phyloP scores from a whole-genome alignment of 2,888 invertebrate genomes.

The Deilephila porcellus region DNA sequence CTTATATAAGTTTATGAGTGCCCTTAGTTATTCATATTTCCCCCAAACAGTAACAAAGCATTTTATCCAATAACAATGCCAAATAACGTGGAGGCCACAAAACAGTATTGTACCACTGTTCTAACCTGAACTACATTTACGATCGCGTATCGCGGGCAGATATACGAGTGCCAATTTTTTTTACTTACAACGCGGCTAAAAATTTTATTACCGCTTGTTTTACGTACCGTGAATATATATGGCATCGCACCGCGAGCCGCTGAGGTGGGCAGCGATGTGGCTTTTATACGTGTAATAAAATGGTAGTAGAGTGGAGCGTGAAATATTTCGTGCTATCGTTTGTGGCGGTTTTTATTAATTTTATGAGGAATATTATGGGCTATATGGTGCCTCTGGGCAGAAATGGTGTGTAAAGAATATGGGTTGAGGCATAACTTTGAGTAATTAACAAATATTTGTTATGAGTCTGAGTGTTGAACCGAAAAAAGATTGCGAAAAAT shows the following conservation, averaged over 20 bases:
- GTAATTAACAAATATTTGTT: too few relatives aligned
- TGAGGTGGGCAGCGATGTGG: background rate
- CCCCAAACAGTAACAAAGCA: too few relatives aligned
- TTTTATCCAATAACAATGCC: too few relatives aligned
- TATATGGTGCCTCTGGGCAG: too few relatives aligned
- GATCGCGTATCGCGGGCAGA: background rate
- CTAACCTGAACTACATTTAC: background rate
- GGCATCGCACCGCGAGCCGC: background rate
- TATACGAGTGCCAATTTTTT: conserved; percentile 15
- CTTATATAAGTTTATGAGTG: too few relatives aligned
- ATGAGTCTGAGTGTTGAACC: too few relatives aligned
- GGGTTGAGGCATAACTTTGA: too few relatives aligned
- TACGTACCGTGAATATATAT: conserved; percentile 25
- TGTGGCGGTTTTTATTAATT: background rate
- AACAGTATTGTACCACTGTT: background rate
- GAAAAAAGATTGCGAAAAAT: too few relatives aligned
- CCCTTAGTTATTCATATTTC: too few relatives aligned
- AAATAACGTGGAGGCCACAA: too few relatives aligned
- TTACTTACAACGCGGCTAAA: conserved; percentile 19
- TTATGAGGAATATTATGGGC: background rate
- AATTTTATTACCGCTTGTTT: conserved; percentile 22
- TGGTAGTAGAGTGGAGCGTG: background rate
- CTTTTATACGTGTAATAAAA: conserved; percentile 21
- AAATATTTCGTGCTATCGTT: background rate
- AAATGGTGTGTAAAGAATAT: too few relatives aligned